A percentile compares a stretch with the other conserved stretches of the same genome.
phyloP scores from a whole-genome alignment of 2,113 vertebrate species.

The Nyctibius bracteatus region DNA sequence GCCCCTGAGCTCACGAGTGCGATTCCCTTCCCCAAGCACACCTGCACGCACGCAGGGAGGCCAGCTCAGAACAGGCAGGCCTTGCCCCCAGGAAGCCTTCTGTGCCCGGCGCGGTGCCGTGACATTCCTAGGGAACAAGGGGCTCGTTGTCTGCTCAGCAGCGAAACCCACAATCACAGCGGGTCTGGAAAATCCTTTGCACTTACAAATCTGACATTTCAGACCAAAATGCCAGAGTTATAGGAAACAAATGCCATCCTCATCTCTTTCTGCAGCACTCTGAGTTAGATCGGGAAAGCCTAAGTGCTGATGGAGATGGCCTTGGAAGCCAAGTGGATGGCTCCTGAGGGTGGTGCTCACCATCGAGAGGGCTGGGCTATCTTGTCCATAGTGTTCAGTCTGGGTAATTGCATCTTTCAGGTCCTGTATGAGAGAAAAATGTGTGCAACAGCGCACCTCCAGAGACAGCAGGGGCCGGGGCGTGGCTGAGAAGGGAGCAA shows the following conservation, averaged over 20 bases:
- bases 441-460: conserved; percentile 32
- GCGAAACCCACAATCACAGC: conserved; percentile 1
- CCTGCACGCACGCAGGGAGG: background rate
- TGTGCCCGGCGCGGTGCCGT: background rate
- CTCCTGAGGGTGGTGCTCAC: conserved; percentile 45
- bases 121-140: conserved; percentile 28
- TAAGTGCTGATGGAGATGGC: conserved; percentile 14
- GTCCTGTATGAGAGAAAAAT: conserved; percentile 65
- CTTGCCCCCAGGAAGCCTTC: background rate
- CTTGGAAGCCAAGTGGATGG: conserved; percentile 32
- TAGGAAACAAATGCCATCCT: conserved; percentile 17
- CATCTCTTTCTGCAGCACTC: conserved; percentile 1
- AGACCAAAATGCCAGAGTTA: conserved; percentile 49
- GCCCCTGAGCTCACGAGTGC: background rate
- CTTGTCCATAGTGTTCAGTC: conserved; percentile 67
- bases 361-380: conserved; percentile 59
- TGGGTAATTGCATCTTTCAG: conserved; percentile 71
- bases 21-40: conserved; percentile 16
- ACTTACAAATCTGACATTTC: conserved; percentile 66
- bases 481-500: background rate
- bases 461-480: background rate
- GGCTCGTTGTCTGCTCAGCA: conserved; percentile 40
- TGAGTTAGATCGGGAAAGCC: conserved; percentile 7
- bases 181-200: conserved; percentile 20
- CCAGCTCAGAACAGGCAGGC: background rate